Conservation (phyloP, 2,797 vertebrate species). For the Euthynnus affinis region DNA sequence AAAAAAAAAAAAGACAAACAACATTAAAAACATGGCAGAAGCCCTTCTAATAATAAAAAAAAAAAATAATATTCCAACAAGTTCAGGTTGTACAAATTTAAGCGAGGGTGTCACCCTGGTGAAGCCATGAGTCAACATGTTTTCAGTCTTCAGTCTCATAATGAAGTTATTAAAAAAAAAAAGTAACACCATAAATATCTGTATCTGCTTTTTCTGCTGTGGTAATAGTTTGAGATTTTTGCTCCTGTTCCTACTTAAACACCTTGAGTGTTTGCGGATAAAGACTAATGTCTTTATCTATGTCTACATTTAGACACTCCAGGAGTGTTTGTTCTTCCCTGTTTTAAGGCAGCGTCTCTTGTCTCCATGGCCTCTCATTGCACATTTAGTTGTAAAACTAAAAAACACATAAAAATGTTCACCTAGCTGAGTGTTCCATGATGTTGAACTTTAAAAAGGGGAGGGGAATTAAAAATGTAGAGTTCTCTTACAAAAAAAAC, state of each 20-base stretch:
- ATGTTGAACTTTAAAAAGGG: not conserved
- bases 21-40: not conserved
- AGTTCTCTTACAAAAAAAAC: conserved; percentile 32
- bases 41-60: not conserved
- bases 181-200: no score
- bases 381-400: conserved; percentile 25
- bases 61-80: not conserved
- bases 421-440: not conserved
- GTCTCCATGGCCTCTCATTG: not conserved
- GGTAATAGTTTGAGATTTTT: not conserved
- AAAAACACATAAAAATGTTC: conserved; percentile 42
- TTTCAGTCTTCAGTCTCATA: not conserved
- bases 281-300: not conserved
- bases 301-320: not conserved
- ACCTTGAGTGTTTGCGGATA: not conserved
- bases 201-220: not conserved
- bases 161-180: no score
- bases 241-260: not conserved
- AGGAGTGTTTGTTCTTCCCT: not conserved
- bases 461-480: not conserved
- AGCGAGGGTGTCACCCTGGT: not conserved
- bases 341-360: conserved; percentile 30
- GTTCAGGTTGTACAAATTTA: not conserved
- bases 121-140: not conserved
- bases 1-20: conserved; percentile 16